Evolutionary conservation across 2,797 vertebrate species (phyloP), one percentile per base, ranked within the genome.

Genomic region (Argya squamiceps): DNA sequence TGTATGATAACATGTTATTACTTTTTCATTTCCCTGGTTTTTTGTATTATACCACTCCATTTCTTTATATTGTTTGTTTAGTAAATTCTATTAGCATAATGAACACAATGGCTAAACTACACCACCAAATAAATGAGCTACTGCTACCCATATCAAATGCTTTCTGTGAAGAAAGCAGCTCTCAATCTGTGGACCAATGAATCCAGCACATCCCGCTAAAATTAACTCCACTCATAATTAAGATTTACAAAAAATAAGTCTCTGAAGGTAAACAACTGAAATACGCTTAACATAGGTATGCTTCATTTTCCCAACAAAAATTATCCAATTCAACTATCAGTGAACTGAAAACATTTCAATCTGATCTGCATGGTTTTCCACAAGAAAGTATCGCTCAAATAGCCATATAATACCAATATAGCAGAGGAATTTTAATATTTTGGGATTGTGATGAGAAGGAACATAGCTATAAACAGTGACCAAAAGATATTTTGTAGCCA

Each of bases 271-370:
- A 70, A 69, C 49, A 49, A 60, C 4, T 36, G 37, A 92, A 78
- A 68, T 11, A 29, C 0, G 0, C 9, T 67, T 67, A 74, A 58
- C 2, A 53, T 2, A 52, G 13, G 2, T n/a, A 43, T 17, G 9
- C 9, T 34, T 52, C 20, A 34, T 29, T 39, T 65, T 68, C 13
- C 30, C 20, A 27, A 50, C 5, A 63, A 44, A 77, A 77, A 15
- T 21, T 65, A 82, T 8, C 11, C 23, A 56, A 11, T 11, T 4
- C 32, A 63, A 78, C 21, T 32, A 47, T 4, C 49, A 89, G 11
- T 4, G 44, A 15, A 65, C 30, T 29, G 24, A 74, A 77, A 77
- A 41, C 26, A 83, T 37, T 80, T 50, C 21, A 34, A 12, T 41
- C 5, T 34, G 18, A 12, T 41, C 5, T 34, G 18, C 12, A 12